Conservation (phyloP, 2,113 vertebrate species). For the Marmota flaviventris region DNA sequence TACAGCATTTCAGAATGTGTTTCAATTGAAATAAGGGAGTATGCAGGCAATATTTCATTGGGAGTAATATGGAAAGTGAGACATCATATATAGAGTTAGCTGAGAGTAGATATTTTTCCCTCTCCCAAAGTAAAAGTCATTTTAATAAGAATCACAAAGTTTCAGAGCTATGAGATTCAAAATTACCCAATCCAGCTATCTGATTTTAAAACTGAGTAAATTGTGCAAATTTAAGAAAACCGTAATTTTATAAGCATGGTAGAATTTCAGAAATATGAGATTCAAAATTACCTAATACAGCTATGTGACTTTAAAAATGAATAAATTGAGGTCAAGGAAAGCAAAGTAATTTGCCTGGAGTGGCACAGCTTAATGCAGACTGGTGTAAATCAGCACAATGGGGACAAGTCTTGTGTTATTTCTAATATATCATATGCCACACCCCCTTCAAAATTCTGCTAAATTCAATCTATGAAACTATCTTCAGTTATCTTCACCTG, state of each 20-base stretch:
- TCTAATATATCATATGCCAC: accelerated
- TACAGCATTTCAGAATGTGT: neutral
- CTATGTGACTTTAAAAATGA: neutral
- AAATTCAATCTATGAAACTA: neutral
- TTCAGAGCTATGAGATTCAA: neutral
- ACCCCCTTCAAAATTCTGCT: neutral
- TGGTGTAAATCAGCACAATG: neutral
- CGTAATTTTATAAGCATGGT: neutral
- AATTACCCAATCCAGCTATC: neutral
- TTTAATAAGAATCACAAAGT: neutral
- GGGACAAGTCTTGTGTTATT: neutral
- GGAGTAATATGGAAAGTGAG: neutral
- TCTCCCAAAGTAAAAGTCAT: neutral
- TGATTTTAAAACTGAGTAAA: neutral
- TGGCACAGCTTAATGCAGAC: neutral
- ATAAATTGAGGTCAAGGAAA: neutral
- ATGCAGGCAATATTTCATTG: neutral
- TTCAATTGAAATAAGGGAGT: neutral
- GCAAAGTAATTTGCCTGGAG: neutral
- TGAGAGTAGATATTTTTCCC: neutral
- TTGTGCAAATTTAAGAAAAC: neutral
- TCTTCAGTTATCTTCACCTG: neutral
- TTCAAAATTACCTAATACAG: neutral
- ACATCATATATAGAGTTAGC: neutral
- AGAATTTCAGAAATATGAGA: neutral